Conservation (phyloP, 2,113 vertebrate species). For the Crotalus tigris region DNA sequence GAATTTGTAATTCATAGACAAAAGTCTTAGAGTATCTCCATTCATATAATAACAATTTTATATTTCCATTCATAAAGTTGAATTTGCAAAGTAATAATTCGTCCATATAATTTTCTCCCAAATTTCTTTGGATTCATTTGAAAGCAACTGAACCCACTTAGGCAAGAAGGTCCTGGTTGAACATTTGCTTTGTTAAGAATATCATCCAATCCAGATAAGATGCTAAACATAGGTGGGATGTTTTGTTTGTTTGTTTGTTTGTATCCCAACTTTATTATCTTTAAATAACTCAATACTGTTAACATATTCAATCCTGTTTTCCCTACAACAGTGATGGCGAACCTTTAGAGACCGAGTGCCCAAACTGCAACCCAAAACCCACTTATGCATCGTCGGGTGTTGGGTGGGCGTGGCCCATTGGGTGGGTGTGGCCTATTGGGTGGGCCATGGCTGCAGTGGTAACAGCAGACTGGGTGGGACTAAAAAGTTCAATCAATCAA, state of each 20-base stretch:
- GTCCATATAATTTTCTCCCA: not conserved
- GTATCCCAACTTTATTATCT: not conserved
- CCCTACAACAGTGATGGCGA: not conserved
- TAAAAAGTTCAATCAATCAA: no score
- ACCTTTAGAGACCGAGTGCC: no score
- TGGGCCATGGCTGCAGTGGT: no score
- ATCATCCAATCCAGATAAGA: not conserved
- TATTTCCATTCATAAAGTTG: not conserved
- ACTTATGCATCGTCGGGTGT: no score
- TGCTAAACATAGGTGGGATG: not conserved
- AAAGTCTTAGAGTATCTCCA: not conserved
- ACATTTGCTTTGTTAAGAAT: not conserved
- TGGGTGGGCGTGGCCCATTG: no score
- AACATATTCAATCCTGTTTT: not conserved
- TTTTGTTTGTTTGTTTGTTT: not conserved
- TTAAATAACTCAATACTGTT: not conserved
- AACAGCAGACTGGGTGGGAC: no score
- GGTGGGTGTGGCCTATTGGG: no score
- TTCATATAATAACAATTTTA: not conserved
- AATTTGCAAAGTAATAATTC: not conserved
- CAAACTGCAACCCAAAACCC: no score
- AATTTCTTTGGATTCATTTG: not conserved
- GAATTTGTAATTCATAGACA: not conserved
- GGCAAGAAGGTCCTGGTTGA: no score
- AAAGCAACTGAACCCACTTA: not conserved